phyloP scores from a whole-genome alignment of 35 echinoderm and acorn worm genomes.

The Ophioderma brevispina region DNA sequence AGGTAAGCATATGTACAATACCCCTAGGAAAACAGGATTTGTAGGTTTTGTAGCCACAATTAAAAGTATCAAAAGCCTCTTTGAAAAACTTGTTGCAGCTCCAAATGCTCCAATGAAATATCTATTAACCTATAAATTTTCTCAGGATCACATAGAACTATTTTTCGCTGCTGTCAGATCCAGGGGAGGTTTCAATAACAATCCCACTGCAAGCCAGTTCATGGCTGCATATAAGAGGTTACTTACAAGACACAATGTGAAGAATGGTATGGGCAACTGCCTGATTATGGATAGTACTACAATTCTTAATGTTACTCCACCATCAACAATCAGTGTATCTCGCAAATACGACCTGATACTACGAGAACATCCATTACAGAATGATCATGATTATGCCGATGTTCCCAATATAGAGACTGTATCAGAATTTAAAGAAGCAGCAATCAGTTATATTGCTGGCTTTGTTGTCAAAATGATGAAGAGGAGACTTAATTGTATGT shows the following conservation, averaged over 20 bases:
- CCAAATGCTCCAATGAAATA: too few relatives aligned
- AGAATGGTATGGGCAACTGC: conserved; percentile 7
- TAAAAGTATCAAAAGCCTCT: too few relatives aligned
- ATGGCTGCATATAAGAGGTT: conserved; percentile 10
- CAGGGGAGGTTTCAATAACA: too few relatives aligned
- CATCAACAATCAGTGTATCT: background rate
- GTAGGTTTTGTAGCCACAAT: too few relatives aligned
- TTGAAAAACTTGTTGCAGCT: too few relatives aligned
- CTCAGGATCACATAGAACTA: too few relatives aligned
- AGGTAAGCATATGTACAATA: too few relatives aligned
- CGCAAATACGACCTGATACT: background rate
- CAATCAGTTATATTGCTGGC: conserved; percentile 23
- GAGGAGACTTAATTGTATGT: background rate
- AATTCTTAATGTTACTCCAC: background rate
- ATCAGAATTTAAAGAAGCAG: background rate
- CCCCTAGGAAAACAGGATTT: too few relatives aligned
- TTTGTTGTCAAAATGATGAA: conserved; percentile 24
- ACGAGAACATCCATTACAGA: background rate
- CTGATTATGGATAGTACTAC: background rate
- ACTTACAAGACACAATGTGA: conserved; percentile 6
- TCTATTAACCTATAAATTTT: too few relatives aligned
- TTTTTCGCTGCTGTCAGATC: too few relatives aligned
- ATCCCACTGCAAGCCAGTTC: conserved; percentile 3
- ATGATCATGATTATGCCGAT: conserved; percentile 12
- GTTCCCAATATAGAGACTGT: background rate